Percentiles rank a stretch among this genome's conserved stretches.
These are phyloP conservation scores for Dugesia japonica DNA, from an alignment of 2,888 invertebrate genomes.

Conservation along the genomic window DNA sequence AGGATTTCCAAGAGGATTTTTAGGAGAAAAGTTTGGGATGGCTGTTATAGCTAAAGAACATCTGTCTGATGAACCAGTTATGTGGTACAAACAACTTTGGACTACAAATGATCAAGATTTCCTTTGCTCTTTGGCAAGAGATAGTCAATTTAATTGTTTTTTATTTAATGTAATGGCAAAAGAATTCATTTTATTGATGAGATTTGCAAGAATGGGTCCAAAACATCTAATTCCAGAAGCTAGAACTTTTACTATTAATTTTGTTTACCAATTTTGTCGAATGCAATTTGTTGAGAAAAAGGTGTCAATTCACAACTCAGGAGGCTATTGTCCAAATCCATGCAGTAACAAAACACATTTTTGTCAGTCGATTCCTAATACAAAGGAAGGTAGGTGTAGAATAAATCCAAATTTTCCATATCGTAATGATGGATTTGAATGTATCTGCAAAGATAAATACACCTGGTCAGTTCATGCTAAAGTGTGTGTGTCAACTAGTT, in stretches of 20 bases:
- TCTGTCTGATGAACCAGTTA: not conserved
- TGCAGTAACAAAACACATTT: not conserved
- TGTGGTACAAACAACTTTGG: not conserved
- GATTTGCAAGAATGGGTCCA: not conserved
- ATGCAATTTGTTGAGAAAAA: not conserved
- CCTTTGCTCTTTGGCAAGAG: not conserved
- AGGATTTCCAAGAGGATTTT: not conserved
- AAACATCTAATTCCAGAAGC: not conserved
- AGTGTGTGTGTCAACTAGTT: not conserved
- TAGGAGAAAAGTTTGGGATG: not conserved
- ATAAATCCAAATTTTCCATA: not conserved
- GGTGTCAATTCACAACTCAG: not conserved
- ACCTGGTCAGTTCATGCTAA: not conserved
- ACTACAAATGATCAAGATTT: not conserved
- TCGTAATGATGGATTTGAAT: not conserved
- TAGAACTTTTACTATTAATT: not conserved
- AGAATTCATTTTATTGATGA: not conserved
- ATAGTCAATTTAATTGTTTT: not conserved
- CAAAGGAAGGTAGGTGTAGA: not conserved
- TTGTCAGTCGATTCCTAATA: not conserved
- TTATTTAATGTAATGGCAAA: not conserved
- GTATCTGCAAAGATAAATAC: not conserved
- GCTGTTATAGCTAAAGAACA: not conserved
- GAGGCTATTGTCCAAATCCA: not conserved
- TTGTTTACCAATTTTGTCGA: not conserved